phyloP scores from a whole-genome alignment of 2,113 vertebrate genomes.

The Festucalex cinctus region DNA sequence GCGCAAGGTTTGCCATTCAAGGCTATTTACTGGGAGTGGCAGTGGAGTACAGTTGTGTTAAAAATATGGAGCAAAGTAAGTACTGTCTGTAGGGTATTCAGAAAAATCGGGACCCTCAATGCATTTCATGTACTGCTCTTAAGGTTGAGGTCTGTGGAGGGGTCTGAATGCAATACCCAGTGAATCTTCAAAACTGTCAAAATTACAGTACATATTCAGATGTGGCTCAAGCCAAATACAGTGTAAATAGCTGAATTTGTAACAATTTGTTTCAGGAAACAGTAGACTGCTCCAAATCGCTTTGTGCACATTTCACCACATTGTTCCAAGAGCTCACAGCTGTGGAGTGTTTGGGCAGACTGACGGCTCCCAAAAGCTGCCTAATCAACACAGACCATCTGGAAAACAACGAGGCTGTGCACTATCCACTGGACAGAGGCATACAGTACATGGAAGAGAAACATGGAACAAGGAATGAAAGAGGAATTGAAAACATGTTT shows the following conservation, averaged over 20 bases:
- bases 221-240: slow-evolving; percentile 11
- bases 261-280: slow-evolving; percentile 48
- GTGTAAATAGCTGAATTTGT: slow-evolving; percentile 28
- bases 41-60: too few relatives aligned
- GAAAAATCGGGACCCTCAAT: too few relatives aligned
- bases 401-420: slow-evolving; percentile 57
- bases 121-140: too few relatives aligned
- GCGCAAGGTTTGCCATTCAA: too few relatives aligned
- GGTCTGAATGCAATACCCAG: too few relatives aligned
- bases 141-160: too few relatives aligned
- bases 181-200: too few relatives aligned
- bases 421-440: slow-evolving; percentile 36
- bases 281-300: slow-evolving; percentile 25
- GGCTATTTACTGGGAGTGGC: too few relatives aligned
- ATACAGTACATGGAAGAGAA: slow-evolving; percentile 30
- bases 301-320: slow-evolving; percentile 46
- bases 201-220: too few relatives aligned
- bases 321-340: slow-evolving; percentile 50
- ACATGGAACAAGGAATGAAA: slow-evolving; percentile 13
- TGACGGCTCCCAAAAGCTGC: slow-evolving; percentile 56
- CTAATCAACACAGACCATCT: slow-evolving; percentile 62
- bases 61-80: too few relatives aligned
- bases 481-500: slow-evolving; percentile 15
- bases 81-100: too few relatives aligned
- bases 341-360: slow-evolving; percentile 52